Conservation (phyloP, 2,113 vertebrate species). For the Brachypodius melanocephalos region DNA sequence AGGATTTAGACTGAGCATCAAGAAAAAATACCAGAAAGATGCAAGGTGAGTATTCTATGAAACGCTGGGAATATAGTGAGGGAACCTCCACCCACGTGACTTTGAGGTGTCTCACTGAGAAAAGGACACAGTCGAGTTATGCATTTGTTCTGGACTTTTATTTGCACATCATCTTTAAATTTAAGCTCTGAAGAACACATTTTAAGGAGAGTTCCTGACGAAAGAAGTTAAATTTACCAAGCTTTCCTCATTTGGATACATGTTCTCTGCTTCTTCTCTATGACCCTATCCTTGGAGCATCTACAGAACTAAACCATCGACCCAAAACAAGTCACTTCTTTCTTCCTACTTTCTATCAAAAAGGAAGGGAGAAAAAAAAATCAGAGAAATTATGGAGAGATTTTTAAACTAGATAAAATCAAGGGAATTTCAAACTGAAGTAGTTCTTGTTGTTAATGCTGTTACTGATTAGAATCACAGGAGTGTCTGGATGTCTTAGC, state of each 20-base stretch:
- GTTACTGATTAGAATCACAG: not conserved
- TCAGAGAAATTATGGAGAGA: not conserved
- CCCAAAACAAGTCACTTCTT: not conserved
- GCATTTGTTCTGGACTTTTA: not conserved
- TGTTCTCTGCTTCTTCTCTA: not conserved
- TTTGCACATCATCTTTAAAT: not conserved
- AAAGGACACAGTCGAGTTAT: not conserved
- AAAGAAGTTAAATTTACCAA: not conserved
- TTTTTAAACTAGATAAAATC: constrained; percentile 35
- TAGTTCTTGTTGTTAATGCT: not conserved
- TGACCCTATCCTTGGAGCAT: not conserved
- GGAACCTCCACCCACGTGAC: not conserved
- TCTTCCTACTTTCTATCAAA: not conserved
- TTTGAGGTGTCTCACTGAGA: not conserved
- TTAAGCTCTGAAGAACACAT: not conserved
- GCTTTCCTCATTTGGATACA: not conserved
- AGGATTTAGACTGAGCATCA: not conserved
- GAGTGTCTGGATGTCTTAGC: not conserved
- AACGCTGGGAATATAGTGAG: not conserved
- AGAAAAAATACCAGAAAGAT: not conserved
- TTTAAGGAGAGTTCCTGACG: not conserved
- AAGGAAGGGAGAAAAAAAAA: not conserved
- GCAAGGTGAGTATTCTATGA: not conserved
- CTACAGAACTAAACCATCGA: not conserved
- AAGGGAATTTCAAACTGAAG: not conserved